Conservation (phyloP, 2,888 invertebrate genomes). For the Dryadula phaetusa region DNA sequence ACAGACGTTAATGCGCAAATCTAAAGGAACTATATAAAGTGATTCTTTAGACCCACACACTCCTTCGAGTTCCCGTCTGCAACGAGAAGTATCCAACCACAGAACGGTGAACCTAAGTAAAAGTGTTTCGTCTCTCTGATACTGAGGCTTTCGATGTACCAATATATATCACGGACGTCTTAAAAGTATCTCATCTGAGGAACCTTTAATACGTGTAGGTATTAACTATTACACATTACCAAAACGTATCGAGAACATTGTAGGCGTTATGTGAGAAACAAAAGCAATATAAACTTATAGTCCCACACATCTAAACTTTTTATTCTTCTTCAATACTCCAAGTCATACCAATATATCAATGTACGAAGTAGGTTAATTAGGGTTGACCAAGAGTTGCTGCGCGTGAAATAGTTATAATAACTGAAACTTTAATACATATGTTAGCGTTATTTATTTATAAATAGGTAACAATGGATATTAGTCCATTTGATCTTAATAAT, state of each 20-base stretch:
- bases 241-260: slow-evolving; percentile 29
- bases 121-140: no score
- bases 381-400: slow-evolving; percentile 11
- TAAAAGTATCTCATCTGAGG: slow-evolving; percentile 21
- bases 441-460: no score
- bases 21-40: no score
- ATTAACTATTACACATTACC: slow-evolving; percentile 23
- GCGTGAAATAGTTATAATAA: neutral
- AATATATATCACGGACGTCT: neutral
- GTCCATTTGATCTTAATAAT: no score
- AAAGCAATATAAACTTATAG: slow-evolving; percentile 36
- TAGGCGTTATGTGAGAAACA: slow-evolving; percentile 36
- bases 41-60: no score
- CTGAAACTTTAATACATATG: no score
- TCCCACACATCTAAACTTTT: slow-evolving; percentile 30
- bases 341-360: slow-evolving; percentile 12
- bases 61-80: no score
- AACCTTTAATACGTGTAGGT: slow-evolving; percentile 25
- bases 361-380: slow-evolving; percentile 22
- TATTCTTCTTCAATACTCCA: slow-evolving; percentile 12
- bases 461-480: no score
- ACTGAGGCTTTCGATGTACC: neutral
- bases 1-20: no score
- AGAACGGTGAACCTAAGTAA: no score
- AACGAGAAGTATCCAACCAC: no score